phyloP scores from a whole-genome alignment of 23 tunicate genomes.

The Oikopleura albicans region DNA sequence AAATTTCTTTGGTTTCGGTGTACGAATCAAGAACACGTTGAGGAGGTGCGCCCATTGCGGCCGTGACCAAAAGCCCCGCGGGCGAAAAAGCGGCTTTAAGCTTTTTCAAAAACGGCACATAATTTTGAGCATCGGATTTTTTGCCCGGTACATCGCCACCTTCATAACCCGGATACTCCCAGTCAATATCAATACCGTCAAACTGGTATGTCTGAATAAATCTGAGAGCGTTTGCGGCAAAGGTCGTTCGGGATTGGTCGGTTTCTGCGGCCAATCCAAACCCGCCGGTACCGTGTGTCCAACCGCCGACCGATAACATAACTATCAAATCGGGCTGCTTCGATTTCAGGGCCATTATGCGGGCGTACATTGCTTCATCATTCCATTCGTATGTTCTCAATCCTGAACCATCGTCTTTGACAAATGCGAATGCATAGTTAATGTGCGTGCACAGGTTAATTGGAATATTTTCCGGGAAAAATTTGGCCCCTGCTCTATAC shows the following conservation, averaged over 20 bases:
- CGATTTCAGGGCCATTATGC: neutral
- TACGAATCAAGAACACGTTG: neutral
- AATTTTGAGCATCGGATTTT: neutral
- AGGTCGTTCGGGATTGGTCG: too few species aligned
- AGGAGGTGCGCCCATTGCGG: neutral
- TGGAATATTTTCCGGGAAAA: too few species aligned
- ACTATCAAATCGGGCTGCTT: too few species aligned
- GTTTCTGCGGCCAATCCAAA: too few species aligned
- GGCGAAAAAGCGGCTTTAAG: too few species aligned
- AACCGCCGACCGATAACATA: too few species aligned
- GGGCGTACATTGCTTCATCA: neutral
- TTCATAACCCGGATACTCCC: neutral
- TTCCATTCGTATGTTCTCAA: slow-evolving; percentile 2
- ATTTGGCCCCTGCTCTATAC: neutral
- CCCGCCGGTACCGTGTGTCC: too few species aligned
- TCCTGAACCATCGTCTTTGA: too few species aligned
- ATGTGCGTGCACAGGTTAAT: too few species aligned
- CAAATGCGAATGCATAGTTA: too few species aligned
- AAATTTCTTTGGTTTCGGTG: neutral
- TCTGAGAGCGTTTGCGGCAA: neutral
- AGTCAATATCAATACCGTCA: neutral
- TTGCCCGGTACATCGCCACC: neutral
- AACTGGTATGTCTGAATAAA: neutral
- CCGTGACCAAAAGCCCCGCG: neutral
- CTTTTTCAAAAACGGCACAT: too few species aligned